Percentiles rank a stretch among this genome's conserved stretches.
Evolutionary conservation across 2,888 invertebrate species (phyloP).

Genomic region (Sepiola atlantica): DNA sequence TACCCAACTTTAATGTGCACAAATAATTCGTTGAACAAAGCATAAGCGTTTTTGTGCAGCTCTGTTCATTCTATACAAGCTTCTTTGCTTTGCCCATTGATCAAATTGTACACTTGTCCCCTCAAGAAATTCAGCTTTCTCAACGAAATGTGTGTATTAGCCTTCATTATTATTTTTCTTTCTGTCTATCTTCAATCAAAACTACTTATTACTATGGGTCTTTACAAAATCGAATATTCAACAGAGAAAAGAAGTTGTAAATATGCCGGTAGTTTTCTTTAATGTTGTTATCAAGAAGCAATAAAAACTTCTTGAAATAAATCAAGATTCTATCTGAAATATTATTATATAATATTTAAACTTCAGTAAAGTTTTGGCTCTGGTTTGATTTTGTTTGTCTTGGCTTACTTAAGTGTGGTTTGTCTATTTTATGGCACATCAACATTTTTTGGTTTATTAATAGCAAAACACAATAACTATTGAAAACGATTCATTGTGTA

Average conservation of each 20-base stretch:
- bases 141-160: not conserved
- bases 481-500: too few relatives aligned
- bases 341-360: too few relatives aligned
- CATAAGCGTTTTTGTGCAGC: not conserved
- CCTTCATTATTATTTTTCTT: too few relatives aligned
- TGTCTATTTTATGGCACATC: too few relatives aligned
- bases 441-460: too few relatives aligned
- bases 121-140: not conserved
- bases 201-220: not conserved
- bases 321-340: not conserved
- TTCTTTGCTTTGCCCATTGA: not conserved
- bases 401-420: too few relatives aligned
- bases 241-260: not conserved
- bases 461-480: too few relatives aligned
- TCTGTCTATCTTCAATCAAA: not conserved
- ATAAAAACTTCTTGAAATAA: not conserved
- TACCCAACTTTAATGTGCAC: not conserved
- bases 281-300: not conserved
- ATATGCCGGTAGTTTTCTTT: not conserved
- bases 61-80: not conserved
- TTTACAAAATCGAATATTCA: not conserved
- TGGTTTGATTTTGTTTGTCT: too few relatives aligned
- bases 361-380: not conserved
- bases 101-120: not conserved
- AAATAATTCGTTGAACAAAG: not conserved